Base-by-base conservation (phyloP, 1,140 invertebrate genomes). In the Trichonephila inaurata region DNA sequence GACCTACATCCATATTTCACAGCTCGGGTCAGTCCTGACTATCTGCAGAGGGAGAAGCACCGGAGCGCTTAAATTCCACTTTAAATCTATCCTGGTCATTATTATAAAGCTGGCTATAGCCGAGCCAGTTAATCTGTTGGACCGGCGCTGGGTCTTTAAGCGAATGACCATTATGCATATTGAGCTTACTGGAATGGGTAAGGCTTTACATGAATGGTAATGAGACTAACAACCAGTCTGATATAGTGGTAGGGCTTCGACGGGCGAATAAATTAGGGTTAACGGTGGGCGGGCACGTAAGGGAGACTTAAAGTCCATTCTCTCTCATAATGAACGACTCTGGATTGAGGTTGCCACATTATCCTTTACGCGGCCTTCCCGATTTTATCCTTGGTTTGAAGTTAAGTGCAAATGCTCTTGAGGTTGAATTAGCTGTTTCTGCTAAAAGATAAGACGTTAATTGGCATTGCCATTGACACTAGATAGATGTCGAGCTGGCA, bases 151-250 rank as follows among this genome's bases (percentile, higher is more conserved):
- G 66, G 66, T 69, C 66, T 69, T 69, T 40, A 40, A 77, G 72
- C 72, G 72, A 92, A 87, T 87, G 91, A 92, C 91, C 91, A 86
- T 92, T 92, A 87, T 58, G 83, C 77, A 61, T 85, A 85, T 85
- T 19, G 44, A 33, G 83, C 44, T 85, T 85, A 85, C 18, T 28
- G 72, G 72, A 85, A 92, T 92, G 81, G 90, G 81, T 19, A 44
- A 60, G 91, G 83, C 91, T 92, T 88, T 40, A 60, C 28, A 77
- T 61, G 91, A 92, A 92, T 87, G 64, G 83, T 72, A 92, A 87
- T 87, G 82, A 87, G 91, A 21, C 81, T 6, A 28, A 51, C 69
- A 77, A 12, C 69, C 69, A 77, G 69, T 64, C 62, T 69, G 33
- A 89, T 44, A 69, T 69, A 90, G 14, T 21, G 16, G 81, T 24